Evolutionary conservation across 2,888 invertebrate genomes (phyloP).

Genomic region (Terebella lapidaria): DNA sequence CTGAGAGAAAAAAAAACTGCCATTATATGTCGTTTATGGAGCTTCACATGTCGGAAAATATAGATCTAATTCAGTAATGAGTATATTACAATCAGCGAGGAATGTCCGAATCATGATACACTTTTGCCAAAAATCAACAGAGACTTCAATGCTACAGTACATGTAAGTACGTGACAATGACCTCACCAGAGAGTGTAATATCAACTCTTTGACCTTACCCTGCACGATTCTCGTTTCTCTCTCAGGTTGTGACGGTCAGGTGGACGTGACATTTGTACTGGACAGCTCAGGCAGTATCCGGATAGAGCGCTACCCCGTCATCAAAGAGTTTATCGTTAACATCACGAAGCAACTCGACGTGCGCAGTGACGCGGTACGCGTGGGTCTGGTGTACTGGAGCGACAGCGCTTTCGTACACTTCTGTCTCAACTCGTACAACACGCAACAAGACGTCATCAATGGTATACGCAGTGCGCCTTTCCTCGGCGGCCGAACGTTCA

Average conservation of each 20-base stretch:
- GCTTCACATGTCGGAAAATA: too few relatives aligned
- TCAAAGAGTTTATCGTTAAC: conserved; percentile 18
- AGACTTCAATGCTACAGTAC: too few relatives aligned
- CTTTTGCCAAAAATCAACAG: too few relatives aligned
- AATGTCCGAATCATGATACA: too few relatives aligned
- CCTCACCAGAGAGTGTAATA: too few relatives aligned
- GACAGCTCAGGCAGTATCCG: conserved; percentile 21
- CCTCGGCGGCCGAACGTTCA: conserved; percentile 43
- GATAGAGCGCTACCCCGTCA: conserved; percentile 15
- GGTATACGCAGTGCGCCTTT: conserved; percentile 38
- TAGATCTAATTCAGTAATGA: too few relatives aligned
- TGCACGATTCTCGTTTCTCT: neutral
- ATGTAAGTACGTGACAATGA: too few relatives aligned
- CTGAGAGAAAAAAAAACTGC: too few relatives aligned
- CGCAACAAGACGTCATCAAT: conserved; percentile 30
- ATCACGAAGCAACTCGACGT: conserved; percentile 21
- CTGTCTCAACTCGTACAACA: conserved; percentile 33
- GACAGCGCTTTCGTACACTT: conserved; percentile 31
- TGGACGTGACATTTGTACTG: conserved; percentile 21
- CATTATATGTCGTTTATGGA: too few relatives aligned
- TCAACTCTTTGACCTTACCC: too few relatives aligned
- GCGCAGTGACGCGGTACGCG: conserved; percentile 10
- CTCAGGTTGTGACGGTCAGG: conserved; percentile 17
- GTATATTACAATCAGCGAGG: too few relatives aligned
- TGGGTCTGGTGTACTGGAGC: conserved; percentile 24